Conservation (phyloP, 2,888 invertebrate genomes). For the Microdon myrmicae region DNA sequence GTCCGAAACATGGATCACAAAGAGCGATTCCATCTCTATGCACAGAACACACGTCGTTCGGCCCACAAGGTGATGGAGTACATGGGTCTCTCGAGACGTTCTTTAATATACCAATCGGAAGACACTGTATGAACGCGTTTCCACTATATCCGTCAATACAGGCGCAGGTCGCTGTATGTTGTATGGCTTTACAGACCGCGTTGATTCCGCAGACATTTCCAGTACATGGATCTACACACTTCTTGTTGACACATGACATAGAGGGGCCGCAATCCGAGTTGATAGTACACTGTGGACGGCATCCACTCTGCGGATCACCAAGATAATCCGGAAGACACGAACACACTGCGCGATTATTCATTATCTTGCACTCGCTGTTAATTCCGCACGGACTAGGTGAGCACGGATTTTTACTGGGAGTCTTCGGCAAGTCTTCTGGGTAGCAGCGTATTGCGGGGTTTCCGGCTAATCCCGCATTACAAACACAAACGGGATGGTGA, state of each 20-base stretch:
- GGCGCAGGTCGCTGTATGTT: slow-evolving; percentile 84
- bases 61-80: slow-evolving; percentile 80
- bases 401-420: slow-evolving; percentile 75
- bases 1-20: slow-evolving; percentile 80
- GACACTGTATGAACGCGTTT: slow-evolving; percentile 82
- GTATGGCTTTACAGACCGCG: slow-evolving; percentile 81
- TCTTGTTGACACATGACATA: slow-evolving; percentile 79
- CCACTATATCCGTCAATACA: slow-evolving; percentile 83
- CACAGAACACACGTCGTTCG: slow-evolving; percentile 74
- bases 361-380: slow-evolving; percentile 81
- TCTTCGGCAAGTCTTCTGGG: slow-evolving; percentile 68
- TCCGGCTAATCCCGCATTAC: slow-evolving; percentile 77
- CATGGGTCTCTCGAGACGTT: slow-evolving; percentile 78
- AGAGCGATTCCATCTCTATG: slow-evolving; percentile 81
- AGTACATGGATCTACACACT: slow-evolving; percentile 80
- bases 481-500: slow-evolving; percentile 84
- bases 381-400: slow-evolving; percentile 80
- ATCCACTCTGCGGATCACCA: slow-evolving; percentile 83
- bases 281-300: slow-evolving; percentile 81
- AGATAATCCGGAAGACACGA: slow-evolving; percentile 79
- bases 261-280: slow-evolving; percentile 82
- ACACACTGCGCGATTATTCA: slow-evolving; percentile 78
- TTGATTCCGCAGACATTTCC: slow-evolving; percentile 81
- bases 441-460: slow-evolving; percentile 82
- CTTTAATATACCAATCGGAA: slow-evolving; percentile 69